Evolutionary conservation across 2,888 invertebrate genomes (phyloP).

Genomic region (Xanthorhoe designata): DNA sequence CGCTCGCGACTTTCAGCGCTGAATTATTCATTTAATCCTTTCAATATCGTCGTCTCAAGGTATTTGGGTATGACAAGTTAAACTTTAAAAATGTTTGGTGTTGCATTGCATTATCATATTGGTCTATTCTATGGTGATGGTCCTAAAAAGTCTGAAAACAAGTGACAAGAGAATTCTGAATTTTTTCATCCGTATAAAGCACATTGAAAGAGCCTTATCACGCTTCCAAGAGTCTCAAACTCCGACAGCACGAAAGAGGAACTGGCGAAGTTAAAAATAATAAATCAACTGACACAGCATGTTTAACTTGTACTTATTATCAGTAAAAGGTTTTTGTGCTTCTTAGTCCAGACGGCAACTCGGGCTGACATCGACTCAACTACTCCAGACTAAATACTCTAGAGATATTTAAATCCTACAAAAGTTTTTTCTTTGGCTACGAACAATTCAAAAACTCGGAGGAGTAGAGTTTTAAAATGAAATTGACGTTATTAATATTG

Average conservation of each 20-base stretch:
- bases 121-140: conserved; percentile 1
- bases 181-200: conserved; percentile 27
- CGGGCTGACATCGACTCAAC: conserved; percentile 55
- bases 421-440: conserved; percentile 62
- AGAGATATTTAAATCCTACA: conserved; percentile 72
- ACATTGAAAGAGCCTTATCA: conserved; percentile 35
- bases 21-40: conserved; percentile 79
- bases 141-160: conserved; percentile 5
- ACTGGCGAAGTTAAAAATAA: conserved; percentile 41
- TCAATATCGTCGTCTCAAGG: conserved; percentile 69
- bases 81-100: conserved; percentile 52
- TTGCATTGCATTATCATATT: conserved; percentile 53
- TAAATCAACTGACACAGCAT: conserved; percentile 46
- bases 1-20: conserved; percentile 69
- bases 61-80: conserved; percentile 55
- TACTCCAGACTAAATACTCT: conserved; percentile 62
- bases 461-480: conserved; percentile 57
- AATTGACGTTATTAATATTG: conserved; percentile 61
- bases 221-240: conserved; percentile 29
- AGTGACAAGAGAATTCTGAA: background rate
- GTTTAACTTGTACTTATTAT: conserved; percentile 45
- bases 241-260: conserved; percentile 34
- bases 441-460: conserved; percentile 59
- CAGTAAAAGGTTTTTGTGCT: conserved; percentile 49
- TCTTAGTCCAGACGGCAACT: conserved; percentile 48